Evolutionary conservation across 2,888 invertebrate genomes (phyloP), one percentile per base, ranked within the genome.

Genomic region (Lasioglossum villosulum): DNA sequence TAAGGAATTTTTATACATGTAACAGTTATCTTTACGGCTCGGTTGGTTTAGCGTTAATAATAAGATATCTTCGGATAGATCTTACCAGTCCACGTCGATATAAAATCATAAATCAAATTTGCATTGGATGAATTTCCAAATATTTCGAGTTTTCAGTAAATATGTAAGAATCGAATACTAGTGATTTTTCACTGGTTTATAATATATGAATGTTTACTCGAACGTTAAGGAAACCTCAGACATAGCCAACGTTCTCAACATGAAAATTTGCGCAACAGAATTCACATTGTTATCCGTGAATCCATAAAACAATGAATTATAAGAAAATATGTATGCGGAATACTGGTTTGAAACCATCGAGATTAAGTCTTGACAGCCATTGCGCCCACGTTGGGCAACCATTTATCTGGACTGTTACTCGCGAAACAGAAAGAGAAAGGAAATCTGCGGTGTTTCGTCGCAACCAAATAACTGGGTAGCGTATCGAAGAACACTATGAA

Each of bases 371-470:
- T 52, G 45, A 52, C 45, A 74, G 66, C n/a, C 27, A 73, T 48
- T 37, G 34, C 30, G 30, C 63, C 72, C 66, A 45, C n/a, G 27
- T 56, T 74, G 42, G 42, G 52, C 16, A 27, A 80, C 30, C 30
- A 63, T 30, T 71, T 82, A 80, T 81, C 16, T 12, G 52, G 78
- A 83, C 77, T 72, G 68, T 73, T 68, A 75, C 56, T 27, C 37
- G 74, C 74, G 70, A 75, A 70, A 80, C 66, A 78, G 80, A 88
- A 82, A 83, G 86, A 86, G 86, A 88, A 89, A 86, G 83, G 79
- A 80, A 48, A 72, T 59, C 66, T 37, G 68, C 63, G 72, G 71
- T 59, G 75, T 72, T 78, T 75, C 80, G 59, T 75, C 80, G 75
- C 39, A 71, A 66, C 48, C 72, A 86, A 88, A 75, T 85, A 56